phyloP scores from a whole-genome alignment of 2,888 invertebrate species.

The Lasioglossum zephyrum region DNA sequence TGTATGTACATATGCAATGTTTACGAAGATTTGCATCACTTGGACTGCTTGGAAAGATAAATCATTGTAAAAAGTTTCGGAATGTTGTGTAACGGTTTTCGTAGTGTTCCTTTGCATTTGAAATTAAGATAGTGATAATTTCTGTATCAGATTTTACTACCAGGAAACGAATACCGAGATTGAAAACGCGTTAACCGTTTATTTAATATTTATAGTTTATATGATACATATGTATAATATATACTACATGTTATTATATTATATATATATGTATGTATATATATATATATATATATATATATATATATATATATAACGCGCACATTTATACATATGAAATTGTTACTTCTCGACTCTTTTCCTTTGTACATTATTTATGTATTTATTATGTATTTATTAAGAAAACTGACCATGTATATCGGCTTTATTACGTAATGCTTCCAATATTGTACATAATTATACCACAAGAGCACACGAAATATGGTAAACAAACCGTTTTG shows the following conservation, averaged over 20 bases:
- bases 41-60: background rate
- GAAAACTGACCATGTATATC: constrained; percentile 71
- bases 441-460: constrained; percentile 55
- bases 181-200: constrained; percentile 45
- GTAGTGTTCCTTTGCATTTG: constrained; percentile 35
- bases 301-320: constrained; percentile 54
- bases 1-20: background rate
- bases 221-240: constrained; percentile 59
- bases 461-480: constrained; percentile 31
- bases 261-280: constrained; percentile 57
- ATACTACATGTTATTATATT: constrained; percentile 35
- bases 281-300: constrained; percentile 52
- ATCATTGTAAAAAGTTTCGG: background rate
- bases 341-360: constrained; percentile 66
- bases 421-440: constrained; percentile 70
- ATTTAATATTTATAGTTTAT: constrained; percentile 60
- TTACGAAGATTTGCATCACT: background rate
- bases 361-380: constrained; percentile 70
- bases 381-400: constrained; percentile 76
- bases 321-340: constrained; percentile 47
- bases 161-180: constrained; percentile 9
- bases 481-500: constrained; percentile 56
- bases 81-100: background rate
- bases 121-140: background rate
- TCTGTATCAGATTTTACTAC: background rate